phyloP scores from a whole-genome alignment of 2,888 invertebrate species.

The Nomada goodeniana region DNA sequence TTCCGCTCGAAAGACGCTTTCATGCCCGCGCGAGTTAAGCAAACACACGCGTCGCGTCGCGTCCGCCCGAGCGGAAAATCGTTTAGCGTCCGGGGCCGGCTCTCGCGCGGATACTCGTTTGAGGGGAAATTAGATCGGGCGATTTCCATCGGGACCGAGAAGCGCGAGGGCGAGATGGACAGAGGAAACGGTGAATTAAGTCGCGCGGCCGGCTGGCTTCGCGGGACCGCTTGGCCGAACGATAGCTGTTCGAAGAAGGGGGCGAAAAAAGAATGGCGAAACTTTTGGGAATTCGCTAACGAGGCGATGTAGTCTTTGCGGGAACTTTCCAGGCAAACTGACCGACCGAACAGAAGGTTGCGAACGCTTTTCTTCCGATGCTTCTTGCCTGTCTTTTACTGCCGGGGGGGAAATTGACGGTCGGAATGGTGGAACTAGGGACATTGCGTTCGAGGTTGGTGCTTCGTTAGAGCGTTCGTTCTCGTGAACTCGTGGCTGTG shows the following conservation, averaged over 20 bases:
- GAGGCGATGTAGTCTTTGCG: slow-evolving; percentile 36
- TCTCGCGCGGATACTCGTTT: slow-evolving; percentile 47
- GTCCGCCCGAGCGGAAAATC: slow-evolving; percentile 57
- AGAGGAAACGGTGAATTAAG: slow-evolving; percentile 24
- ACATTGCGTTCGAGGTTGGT: not conserved
- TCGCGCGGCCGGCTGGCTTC: slow-evolving; percentile 10
- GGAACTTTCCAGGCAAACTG: slow-evolving; percentile 28
- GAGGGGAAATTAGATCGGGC: slow-evolving; percentile 67
- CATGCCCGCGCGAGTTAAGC: slow-evolving; percentile 35
- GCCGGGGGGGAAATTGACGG: not conserved
- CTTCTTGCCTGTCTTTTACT: not conserved
- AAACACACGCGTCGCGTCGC: slow-evolving; percentile 46
- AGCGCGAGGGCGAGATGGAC: not conserved
- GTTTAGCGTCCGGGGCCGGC: slow-evolving; percentile 48
- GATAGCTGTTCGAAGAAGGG: not conserved
- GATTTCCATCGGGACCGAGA: slow-evolving; percentile 59
- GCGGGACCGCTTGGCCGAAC: slow-evolving; percentile 10
- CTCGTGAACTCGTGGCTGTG: not conserved
- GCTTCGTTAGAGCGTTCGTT: not conserved
- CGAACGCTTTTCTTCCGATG: slow-evolving; percentile 28
- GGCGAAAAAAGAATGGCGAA: slow-evolving; percentile 8
- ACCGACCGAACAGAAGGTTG: slow-evolving; percentile 37
- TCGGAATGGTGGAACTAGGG: not conserved
- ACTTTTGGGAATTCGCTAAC: slow-evolving; percentile 39
- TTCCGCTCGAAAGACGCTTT: not conserved